Conservation (phyloP, 2,888 invertebrate genomes). For the Embidobia sp. region DNA sequence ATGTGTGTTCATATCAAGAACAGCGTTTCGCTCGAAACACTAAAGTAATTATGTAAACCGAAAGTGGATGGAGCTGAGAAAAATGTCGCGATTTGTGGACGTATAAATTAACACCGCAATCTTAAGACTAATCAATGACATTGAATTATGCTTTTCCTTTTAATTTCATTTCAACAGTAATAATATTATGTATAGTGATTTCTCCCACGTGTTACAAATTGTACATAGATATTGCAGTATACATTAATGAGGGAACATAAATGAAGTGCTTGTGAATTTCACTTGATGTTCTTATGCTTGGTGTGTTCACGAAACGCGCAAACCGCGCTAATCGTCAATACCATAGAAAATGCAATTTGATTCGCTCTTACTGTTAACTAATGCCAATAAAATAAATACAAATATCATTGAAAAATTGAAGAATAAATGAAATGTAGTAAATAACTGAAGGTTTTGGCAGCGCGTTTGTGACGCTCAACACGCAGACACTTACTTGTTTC, state of each 20-base stretch:
- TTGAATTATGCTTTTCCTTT: slow-evolving; percentile 5
- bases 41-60: no score
- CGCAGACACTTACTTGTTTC: not conserved
- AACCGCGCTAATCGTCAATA: not conserved
- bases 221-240: no score
- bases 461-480: slow-evolving; percentile 19
- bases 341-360: slow-evolving; percentile 37
- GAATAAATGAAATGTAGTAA: not conserved
- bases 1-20: no score
- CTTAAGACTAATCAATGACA: slow-evolving; percentile 33
- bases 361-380: slow-evolving; percentile 21
- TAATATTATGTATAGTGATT: slow-evolving; percentile 19
- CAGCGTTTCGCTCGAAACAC: no score
- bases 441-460: slow-evolving; percentile 28
- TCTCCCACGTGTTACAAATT: slow-evolving; percentile 1
- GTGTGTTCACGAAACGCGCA: no score
- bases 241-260: no score
- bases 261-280: no score
- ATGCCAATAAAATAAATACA: slow-evolving; percentile 33
- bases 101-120: not conserved
- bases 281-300: no score
- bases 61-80: slow-evolving; percentile 13
- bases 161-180: slow-evolving; percentile 24
- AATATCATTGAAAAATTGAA: not conserved
- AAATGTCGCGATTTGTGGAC: not conserved